These are phyloP conservation scores for Portevinia maculata DNA, from an alignment of 2,888 invertebrate species.

Conservation along the genomic window DNA sequence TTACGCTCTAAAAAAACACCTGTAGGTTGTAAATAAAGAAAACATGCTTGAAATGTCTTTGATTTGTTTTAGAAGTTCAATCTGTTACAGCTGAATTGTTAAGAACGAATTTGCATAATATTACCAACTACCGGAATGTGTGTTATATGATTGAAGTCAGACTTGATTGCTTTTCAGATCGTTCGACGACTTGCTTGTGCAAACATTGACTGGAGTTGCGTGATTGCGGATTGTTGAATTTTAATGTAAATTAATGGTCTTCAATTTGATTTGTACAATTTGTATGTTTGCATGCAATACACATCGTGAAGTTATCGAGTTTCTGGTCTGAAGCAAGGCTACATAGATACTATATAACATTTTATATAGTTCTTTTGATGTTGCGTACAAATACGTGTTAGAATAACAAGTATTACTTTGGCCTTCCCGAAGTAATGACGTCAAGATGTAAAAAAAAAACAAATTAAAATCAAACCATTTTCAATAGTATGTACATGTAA, in stretches of 20 bases:
- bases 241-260: constrained; percentile 12
- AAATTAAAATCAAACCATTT: no score
- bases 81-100: neutral
- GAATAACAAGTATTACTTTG: no score
- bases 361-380: constrained; percentile 3
- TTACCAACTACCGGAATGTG: neutral
- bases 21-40: constrained; percentile 21
- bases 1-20: constrained; percentile 1
- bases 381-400: constrained; percentile 13
- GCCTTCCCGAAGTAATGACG: no score
- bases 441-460: no score
- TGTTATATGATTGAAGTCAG: constrained; percentile 15
- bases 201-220: constrained; percentile 41
- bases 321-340: constrained; percentile 17
- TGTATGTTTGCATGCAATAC: constrained; percentile 10
- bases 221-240: constrained; percentile 29
- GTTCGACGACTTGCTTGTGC: constrained; percentile 21
- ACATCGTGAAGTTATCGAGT: neutral
- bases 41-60: constrained; percentile 12
- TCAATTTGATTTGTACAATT: constrained; percentile 15
- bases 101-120: neutral
- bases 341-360: neutral
- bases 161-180: neutral
- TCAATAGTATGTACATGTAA: no score
- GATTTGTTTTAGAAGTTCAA: constrained; percentile 18